Percentiles rank a stretch among this genome's conserved stretches.
phyloP scores from a whole-genome alignment of 1,140 invertebrate species.

The Delia radicum region DNA sequence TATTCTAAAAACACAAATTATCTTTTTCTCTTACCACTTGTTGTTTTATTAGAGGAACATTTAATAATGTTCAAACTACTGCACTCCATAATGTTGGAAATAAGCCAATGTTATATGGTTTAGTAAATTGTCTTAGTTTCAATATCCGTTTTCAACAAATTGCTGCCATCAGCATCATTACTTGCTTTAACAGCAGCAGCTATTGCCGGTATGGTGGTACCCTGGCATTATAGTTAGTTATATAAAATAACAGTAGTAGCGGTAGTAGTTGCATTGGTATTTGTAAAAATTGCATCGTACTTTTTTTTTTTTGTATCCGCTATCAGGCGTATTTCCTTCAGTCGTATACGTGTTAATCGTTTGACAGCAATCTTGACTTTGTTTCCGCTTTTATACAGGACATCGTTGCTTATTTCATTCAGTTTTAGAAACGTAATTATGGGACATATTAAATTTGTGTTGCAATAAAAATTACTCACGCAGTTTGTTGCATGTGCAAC shows the following conservation, averaged over 20 bases:
- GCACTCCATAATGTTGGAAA: constrained; percentile 48
- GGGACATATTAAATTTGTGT: too few species aligned
- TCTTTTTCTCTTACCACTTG: background rate
- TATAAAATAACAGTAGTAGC: too few species aligned
- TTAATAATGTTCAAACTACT: constrained; percentile 47
- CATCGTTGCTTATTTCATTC: background rate
- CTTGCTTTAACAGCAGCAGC: background rate
- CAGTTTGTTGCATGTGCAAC: background rate
- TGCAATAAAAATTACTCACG: too few species aligned
- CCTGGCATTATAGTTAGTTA: too few species aligned
- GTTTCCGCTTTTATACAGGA: background rate
- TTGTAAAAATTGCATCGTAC: background rate
- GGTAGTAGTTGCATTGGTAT: too few species aligned
- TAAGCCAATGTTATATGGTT: constrained; percentile 44
- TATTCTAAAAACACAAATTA: too few species aligned
- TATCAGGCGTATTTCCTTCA: background rate
- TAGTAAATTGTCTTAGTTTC: too few species aligned
- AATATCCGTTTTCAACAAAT: background rate
- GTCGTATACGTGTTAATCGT: background rate
- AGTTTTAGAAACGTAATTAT: background rate
- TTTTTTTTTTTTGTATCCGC: background rate
- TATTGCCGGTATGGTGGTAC: too few species aligned
- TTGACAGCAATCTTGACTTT: background rate
- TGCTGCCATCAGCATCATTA: background rate
- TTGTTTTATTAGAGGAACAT: constrained; percentile 34